These are phyloP conservation scores for Euspilapteryx auroguttella DNA, from an alignment of 2,888 invertebrate genomes.

Conservation along the genomic window DNA sequence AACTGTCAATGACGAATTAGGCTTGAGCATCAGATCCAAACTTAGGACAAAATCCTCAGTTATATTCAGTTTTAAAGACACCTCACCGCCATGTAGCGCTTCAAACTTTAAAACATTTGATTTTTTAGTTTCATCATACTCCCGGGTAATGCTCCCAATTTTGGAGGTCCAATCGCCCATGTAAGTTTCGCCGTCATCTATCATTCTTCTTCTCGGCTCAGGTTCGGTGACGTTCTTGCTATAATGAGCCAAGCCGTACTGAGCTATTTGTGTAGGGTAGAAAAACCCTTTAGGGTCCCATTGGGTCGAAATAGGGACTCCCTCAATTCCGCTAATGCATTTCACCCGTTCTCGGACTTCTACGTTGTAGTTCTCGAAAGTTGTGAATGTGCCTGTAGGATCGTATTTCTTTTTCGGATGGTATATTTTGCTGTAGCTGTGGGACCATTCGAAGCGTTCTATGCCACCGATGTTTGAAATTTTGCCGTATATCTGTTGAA, in stretches of 20 bases:
- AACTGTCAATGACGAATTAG: constrained; percentile 82
- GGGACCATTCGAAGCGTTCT: constrained; percentile 92
- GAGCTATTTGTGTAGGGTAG: constrained; percentile 98
- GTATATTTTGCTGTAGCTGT: constrained; percentile 90
- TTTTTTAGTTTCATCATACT: constrained; percentile 60
- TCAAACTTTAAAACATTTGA: constrained; percentile 72
- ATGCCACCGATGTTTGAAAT: constrained; percentile 70
- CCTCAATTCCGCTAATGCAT: constrained; percentile 91
- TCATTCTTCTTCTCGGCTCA: constrained; percentile 67
- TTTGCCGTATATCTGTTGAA: constrained; percentile 88
- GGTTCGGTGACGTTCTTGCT: constrained; percentile 91
- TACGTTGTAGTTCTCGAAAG: constrained; percentile 97
- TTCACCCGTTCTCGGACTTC: constrained; percentile 95
- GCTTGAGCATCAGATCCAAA: constrained; percentile 69
- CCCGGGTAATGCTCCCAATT: constrained; percentile 65
- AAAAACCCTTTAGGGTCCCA: constrained; percentile 96
- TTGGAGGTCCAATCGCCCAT: constrained; percentile 75
- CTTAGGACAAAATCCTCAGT: constrained; percentile 73
- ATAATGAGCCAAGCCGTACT: constrained; percentile 96
- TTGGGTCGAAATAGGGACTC: constrained; percentile 94
- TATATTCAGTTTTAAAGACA: constrained; percentile 61
- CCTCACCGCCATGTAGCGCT: constrained; percentile 69
- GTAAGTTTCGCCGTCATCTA: constrained; percentile 77
- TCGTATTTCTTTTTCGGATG: constrained; percentile 88
- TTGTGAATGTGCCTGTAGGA: constrained; percentile 89